Base-by-base conservation (phyloP, 2,888 invertebrate species). In the Drosophila meridionalis region DNA sequence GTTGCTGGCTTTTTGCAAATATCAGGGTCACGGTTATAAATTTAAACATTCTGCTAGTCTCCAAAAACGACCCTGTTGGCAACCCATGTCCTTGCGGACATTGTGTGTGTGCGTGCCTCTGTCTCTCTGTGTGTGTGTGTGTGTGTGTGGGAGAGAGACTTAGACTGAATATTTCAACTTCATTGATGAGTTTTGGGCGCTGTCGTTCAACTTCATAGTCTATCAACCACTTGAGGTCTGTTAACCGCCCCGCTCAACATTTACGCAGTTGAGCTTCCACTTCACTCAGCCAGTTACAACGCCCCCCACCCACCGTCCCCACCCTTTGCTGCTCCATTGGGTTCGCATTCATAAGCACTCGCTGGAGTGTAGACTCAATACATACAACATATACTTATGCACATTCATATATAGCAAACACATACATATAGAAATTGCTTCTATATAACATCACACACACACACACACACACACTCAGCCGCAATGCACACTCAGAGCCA, bases 11-110 rank as follows among this genome's bases (percentile, higher is more conserved):
- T 71, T 78, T 84, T 79, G 88, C 82, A 90, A 92, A 87, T 91
- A 91, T 92, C 92, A 92, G 91, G 92, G 91, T 91, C 91, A 91
- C 89, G 91, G 91, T 90, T 91, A 91, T 90, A 91, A 91, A 88
- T 88, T 91, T 92, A 89, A 92, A 86, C 87, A 89, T 88, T 89
- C 69, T 71, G 78, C 68, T 73, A 88, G 91, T 91, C 92, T 92
- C 91, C 92, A 91, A 88, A 77, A 71, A 47, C 80, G 72, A 76
- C 78, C 77, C 78, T 76, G 80, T 34, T 76, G 71, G 61, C 56
- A 65, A 61, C 55, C 64, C 62, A 64, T 80, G 80, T 71, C 76
- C 80, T 70, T 80, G 63, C 38, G 48, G 8, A 58, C 47, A 48
- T 52, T 43, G 53, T 30, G 43, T 67, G 36, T 43, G 26, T 62